Conservation (phyloP, 2,797 vertebrate genomes). For the Muscicapa striata region DNA sequence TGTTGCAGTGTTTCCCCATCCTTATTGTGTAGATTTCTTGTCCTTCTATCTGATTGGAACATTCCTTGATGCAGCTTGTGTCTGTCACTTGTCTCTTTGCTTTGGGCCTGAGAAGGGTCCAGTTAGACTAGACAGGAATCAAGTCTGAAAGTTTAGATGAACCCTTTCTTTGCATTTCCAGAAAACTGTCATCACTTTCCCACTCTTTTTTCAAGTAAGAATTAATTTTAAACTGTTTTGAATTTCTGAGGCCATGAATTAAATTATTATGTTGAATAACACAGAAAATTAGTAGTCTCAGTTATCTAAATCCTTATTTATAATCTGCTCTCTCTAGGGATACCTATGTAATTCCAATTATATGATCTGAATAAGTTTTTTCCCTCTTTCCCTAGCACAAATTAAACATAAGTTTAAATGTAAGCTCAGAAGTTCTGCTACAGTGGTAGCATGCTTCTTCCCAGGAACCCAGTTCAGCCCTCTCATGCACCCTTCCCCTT, state of each 20-base stretch:
- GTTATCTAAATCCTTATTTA: not conserved
- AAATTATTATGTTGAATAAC: not conserved
- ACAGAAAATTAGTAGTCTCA: not conserved
- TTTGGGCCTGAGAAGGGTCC: not conserved
- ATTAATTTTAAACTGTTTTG: not conserved
- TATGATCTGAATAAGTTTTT: not conserved
- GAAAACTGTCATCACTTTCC: not conserved
- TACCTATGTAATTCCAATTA: not conserved
- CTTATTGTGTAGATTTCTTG: not conserved
- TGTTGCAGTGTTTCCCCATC: not conserved
- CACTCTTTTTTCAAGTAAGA: not conserved
- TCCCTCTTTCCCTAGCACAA: not conserved
- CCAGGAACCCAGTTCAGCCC: not conserved
- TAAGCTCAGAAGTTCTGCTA: not conserved
- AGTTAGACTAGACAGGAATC: not conserved
- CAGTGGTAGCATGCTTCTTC: not conserved
- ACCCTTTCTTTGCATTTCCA: not conserved
- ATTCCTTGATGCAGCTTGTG: not conserved
- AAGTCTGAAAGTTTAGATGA: not conserved
- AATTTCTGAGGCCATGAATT: not conserved
- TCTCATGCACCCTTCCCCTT: not conserved
- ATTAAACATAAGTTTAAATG: not conserved
- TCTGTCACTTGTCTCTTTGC: not conserved
- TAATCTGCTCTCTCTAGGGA: not conserved
- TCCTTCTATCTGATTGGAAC: not conserved